A percentile compares a stretch with the other conserved stretches of the same genome.
Evolutionary conservation across 2,888 invertebrate genomes (phyloP).

Genomic region (Rhamnusium bicolor): DNA sequence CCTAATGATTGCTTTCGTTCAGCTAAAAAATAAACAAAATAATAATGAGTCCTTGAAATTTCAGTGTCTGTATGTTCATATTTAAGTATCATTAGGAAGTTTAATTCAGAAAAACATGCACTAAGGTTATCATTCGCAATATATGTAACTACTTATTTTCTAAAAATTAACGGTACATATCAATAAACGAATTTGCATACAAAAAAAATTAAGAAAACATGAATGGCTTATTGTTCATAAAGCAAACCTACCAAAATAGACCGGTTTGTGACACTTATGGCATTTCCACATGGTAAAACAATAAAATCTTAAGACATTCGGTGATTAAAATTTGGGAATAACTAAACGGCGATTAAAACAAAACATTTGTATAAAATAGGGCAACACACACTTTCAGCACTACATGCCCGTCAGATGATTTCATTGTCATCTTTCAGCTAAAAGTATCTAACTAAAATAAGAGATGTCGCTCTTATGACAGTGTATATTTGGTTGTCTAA

Average conservation of each 20-base stretch:
- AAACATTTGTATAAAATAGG: slow-evolving; percentile 33
- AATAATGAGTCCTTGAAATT: slow-evolving; percentile 3
- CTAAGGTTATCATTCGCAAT: background rate
- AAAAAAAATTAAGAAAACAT: slow-evolving; percentile 34
- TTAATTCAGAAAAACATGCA: background rate
- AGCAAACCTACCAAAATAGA: slow-evolving; percentile 80
- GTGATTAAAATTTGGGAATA: slow-evolving; percentile 7
- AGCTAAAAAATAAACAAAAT: slow-evolving; percentile 72
- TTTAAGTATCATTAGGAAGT: background rate
- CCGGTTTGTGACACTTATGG: slow-evolving; percentile 87
- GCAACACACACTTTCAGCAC: slow-evolving; percentile 17
- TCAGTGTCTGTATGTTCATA: background rate
- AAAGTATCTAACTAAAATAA: background rate
- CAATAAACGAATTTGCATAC: slow-evolving; percentile 10
- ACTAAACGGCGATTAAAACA: slow-evolving; percentile 25
- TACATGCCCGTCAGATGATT: slow-evolving; percentile 35
- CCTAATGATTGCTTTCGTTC: slow-evolving; percentile 90
- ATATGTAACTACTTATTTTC: background rate
- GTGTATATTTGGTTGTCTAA: background rate
- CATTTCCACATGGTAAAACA: slow-evolving; percentile 81
- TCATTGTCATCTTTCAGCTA: slow-evolving; percentile 16
- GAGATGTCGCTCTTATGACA: slow-evolving; percentile 6
- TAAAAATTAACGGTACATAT: background rate
- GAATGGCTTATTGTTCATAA: slow-evolving; percentile 5
- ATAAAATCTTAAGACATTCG: slow-evolving; percentile 11